Evolutionary conservation across 2,888 invertebrate species (phyloP), one percentile per base, ranked within the genome.

Genomic region (Hydroisotoma schaefferi): DNA sequence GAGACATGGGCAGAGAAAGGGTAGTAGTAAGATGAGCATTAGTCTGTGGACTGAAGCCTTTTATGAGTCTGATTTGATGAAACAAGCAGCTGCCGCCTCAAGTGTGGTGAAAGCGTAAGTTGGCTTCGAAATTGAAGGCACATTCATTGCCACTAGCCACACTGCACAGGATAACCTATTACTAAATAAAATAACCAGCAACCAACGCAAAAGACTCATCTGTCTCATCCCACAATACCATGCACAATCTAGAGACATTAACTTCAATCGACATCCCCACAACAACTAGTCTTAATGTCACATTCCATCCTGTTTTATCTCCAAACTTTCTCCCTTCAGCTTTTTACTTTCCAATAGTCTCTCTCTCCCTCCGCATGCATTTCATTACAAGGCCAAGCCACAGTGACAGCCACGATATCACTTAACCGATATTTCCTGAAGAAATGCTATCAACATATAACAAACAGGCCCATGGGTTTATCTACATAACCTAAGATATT

Each of bases 1-100:
- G 33, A 33, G 8, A 10, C 33, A 33, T 10, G 33, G n/a, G n/a
- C n/a, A n/a, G n/a, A n/a, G n/a, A n/a, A n/a, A n/a, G n/a, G n/a
- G n/a, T n/a, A n/a, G n/a, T 40, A 40, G 40, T 40, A 40, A 40
- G 40, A 40, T 40, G 33, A 37, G 52, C 52, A 52, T 52, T 23
- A 56, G 52, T 15, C 38, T 38, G 54, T 46, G 44, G 26, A 52
- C 57, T 27, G 55, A 58, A 28, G 48, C 49, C 64, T 66, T 68
- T 65, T 63, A 59, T 58, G 61, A 56, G 57, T 57, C 64, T 62
- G 64, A 64, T 60, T 67, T 68, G 68, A 70, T 68, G 70, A 65
- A 68, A 67, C 57, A 52, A 66, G 59, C 70, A 70, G 62, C 68
- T 70, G 70, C 63, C 57, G 60, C 62, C 57, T 51, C 12, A 49